Evolutionary conservation across 2,113 vertebrate genomes (phyloP).

Genomic region (Grantiella picta): DNA sequence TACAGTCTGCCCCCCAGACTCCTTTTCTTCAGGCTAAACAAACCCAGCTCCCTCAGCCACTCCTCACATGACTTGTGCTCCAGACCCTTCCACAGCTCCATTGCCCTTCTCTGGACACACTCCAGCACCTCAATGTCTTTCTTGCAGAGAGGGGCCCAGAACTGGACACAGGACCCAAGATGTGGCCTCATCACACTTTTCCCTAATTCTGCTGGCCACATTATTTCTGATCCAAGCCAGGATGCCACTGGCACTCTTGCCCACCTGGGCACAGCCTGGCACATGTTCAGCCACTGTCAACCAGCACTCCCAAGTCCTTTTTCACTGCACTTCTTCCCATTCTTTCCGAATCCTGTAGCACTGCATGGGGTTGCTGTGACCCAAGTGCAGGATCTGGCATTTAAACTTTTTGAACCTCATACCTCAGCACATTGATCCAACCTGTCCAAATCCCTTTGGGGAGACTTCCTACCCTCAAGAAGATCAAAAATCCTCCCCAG

Average conservation of each 20-base stretch:
- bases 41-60: neutral
- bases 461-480: neutral
- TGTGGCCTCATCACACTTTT: neutral
- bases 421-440: accelerated
- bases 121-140: neutral
- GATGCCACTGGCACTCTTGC: neutral
- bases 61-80: neutral
- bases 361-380: neutral
- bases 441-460: neutral
- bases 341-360: neutral
- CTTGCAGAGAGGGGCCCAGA: neutral
- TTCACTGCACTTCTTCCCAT: neutral
- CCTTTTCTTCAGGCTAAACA: neutral
- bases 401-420: neutral
- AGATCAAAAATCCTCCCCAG: neutral
- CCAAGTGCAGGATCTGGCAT: neutral
- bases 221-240: neutral
- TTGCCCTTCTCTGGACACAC: accelerated
- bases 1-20: neutral
- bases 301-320: neutral
- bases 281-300: neutral
- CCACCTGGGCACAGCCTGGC: accelerated
- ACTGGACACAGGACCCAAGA: neutral
- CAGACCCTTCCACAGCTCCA: neutral
- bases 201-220: neutral